These are phyloP conservation scores for Trematomus loennbergii DNA, from an alignment of 2,113 vertebrate species.

Conservation along the genomic window DNA sequence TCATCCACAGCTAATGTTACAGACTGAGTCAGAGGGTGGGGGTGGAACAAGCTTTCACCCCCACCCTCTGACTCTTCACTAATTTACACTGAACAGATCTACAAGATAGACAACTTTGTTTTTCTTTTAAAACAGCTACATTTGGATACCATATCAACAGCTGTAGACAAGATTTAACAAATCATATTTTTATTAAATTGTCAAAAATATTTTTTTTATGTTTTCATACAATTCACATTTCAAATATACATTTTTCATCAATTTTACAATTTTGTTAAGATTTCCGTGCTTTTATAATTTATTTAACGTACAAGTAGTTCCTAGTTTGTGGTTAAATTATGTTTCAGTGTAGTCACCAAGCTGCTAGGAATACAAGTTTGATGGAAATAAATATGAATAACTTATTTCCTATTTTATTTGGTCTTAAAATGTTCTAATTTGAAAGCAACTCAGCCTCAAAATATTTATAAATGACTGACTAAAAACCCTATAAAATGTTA, in stretches of 20 bases:
- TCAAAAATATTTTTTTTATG: too few relatives aligned
- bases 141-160: background rate
- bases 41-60: background rate
- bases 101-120: background rate
- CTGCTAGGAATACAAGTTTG: background rate
- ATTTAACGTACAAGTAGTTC: background rate
- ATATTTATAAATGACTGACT: background rate
- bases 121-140: background rate
- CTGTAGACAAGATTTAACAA: background rate
- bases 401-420: background rate
- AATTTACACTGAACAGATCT: background rate
- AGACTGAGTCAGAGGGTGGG: slow-evolving; percentile 10
- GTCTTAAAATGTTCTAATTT: background rate
- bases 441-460: background rate
- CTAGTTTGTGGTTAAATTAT: background rate
- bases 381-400: background rate
- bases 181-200: background rate
- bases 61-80: too few relatives aligned
- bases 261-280: background rate
- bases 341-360: background rate
- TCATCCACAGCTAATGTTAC: background rate
- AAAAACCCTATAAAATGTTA: background rate
- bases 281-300: background rate
- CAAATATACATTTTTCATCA: too few relatives aligned
- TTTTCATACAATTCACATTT: too few relatives aligned